Evolutionary conservation across 2,113 vertebrate genomes (phyloP), one percentile per base, ranked within the genome.

Genomic region (Rhodinocichla rosea): DNA sequence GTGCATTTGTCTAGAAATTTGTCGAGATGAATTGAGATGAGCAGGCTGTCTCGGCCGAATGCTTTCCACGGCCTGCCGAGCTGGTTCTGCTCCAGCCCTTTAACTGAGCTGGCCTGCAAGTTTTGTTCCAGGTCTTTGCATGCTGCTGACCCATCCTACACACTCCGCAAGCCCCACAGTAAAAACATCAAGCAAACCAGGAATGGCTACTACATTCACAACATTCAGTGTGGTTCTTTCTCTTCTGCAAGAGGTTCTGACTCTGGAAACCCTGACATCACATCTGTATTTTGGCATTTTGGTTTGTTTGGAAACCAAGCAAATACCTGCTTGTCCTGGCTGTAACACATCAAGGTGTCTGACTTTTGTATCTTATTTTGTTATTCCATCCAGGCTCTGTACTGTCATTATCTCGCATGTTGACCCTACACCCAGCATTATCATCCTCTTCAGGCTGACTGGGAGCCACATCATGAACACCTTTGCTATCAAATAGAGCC

Each of bases 21-120:
- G 92, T 85, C 83, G 67, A 63, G 89, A 90, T 93, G 63, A 90
- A 95, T 82, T 75, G 92, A 94, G 94, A 93, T 63, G 92, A 95
- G 86, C 86, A 60, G 76, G 68, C 83, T 81, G 82, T 77, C 80
- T 92, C 13, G 1, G 92, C 44, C 0, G 9, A 90, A 19, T 39
- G 80, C 83, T 87, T 70, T 81, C 83, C 12, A 1, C 10, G 50
- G 62, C 53, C 24, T 21, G 78, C 67, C 0, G 28, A 83, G 90
- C 70, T 88, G 79, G n/a, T 86, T 93, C 89, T 74, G 75, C 92
- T 95, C 80, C 86, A 81, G 60, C 42, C 1, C 0, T 77, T 93
- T 77, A 85, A 77, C 70, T 3, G 2, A 28, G 68, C 71, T 67
- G 26, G 20, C 74, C 64, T 68, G 69, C 42, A 47, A 69, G 35